phyloP scores from a whole-genome alignment of 2,888 invertebrate species.

The Spilosoma lubricipeda region DNA sequence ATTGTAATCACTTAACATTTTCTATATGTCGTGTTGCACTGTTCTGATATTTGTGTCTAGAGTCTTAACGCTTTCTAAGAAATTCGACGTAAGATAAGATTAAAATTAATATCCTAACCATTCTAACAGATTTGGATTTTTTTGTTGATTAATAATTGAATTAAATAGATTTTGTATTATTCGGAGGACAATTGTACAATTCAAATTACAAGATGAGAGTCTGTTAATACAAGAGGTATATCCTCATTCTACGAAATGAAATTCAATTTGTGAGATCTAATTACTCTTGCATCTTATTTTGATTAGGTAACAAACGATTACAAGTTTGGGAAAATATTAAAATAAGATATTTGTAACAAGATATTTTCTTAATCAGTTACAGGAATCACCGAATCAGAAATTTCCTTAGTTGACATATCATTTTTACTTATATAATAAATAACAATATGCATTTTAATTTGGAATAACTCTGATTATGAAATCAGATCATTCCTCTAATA shows the following conservation, averaged over 20 bases:
- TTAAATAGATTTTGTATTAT: not conserved
- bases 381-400: not conserved
- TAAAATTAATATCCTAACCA: slow-evolving; percentile 40
- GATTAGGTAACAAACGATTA: not conserved
- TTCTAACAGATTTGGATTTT: not conserved
- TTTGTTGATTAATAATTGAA: not conserved
- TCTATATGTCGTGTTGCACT: slow-evolving; percentile 61
- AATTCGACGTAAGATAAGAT: slow-evolving; percentile 75
- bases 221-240: not conserved
- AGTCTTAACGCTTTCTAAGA: slow-evolving; percentile 45
- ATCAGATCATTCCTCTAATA: not conserved
- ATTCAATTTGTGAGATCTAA: not conserved
- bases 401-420: not conserved
- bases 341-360: not conserved
- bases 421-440: not conserved
- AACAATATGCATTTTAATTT: not conserved
- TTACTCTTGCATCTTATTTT: too few species aligned
- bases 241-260: not conserved
- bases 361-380: not conserved
- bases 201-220: not conserved
- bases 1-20: slow-evolving; percentile 33
- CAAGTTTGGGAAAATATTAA: not conserved
- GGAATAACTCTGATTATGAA: not conserved
- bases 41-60: slow-evolving; percentile 39
- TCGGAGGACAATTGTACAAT: not conserved